These are phyloP conservation scores for Ceratina calcarata DNA, from an alignment of 1,140 invertebrate genomes.

Conservation along the genomic window DNA sequence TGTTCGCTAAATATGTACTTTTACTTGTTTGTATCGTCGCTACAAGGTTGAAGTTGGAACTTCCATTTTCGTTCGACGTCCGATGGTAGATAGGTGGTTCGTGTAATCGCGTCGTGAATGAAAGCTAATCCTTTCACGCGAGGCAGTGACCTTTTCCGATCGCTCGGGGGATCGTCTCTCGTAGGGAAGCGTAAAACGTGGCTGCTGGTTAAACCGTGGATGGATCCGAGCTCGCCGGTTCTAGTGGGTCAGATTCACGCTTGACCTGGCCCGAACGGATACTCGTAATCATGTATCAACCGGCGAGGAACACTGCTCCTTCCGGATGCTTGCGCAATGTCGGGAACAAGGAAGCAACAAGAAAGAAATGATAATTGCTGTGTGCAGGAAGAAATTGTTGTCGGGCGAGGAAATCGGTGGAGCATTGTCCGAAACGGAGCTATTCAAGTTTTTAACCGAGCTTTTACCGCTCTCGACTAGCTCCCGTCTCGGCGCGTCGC, in stretches of 20 bases:
- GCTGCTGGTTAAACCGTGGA: constrained; percentile 35
- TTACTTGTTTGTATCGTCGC: no score
- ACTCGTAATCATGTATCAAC: constrained; percentile 63
- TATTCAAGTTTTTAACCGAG: neutral
- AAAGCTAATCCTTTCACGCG: constrained; percentile 44
- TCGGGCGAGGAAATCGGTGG: neutral
- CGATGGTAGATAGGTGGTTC: constrained; percentile 9
- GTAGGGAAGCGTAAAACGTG: constrained; percentile 1
- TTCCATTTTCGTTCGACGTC: constrained; percentile 15
- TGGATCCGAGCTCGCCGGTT: constrained; percentile 39
- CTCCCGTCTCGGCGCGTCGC: neutral
- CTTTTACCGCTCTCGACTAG: neutral
- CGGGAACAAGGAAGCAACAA: constrained; percentile 59
- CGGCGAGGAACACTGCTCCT: constrained; percentile 51
- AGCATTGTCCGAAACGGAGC: neutral
- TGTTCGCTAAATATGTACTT: no score
- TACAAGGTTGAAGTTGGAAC: neutral
- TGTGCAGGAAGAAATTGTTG: constrained; percentile 21
- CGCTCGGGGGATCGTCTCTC: neutral
- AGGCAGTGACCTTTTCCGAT: constrained; percentile 39
- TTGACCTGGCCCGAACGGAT: constrained; percentile 64
- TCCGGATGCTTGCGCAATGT: constrained; percentile 66
- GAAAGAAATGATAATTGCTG: constrained; percentile 57
- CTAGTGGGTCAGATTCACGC: constrained; percentile 65
- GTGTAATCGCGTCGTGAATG: constrained; percentile 33